Evolutionary conservation across 1,140 invertebrate genomes (phyloP).

Genomic region (Sitophilus oryzae): DNA sequence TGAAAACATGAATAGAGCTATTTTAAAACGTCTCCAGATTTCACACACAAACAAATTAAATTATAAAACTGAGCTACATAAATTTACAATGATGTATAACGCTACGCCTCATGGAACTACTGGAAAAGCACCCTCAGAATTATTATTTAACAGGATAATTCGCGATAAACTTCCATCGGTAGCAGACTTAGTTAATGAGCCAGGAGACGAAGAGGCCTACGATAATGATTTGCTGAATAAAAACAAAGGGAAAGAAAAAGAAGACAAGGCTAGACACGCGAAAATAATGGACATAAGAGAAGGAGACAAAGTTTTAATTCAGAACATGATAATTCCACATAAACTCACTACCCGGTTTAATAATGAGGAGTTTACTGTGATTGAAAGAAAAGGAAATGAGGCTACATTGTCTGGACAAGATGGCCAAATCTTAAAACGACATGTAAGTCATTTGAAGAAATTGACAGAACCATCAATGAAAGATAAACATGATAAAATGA

Average conservation of each 20-base stretch:
- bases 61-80: slow-evolving; percentile 27
- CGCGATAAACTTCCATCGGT: too few relatives aligned
- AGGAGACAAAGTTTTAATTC: slow-evolving; percentile 29
- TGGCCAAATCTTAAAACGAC: slow-evolving; percentile 1
- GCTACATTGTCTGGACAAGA: neutral
- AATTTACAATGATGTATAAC: slow-evolving; percentile 39
- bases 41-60: slow-evolving; percentile 13
- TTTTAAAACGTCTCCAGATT: slow-evolving; percentile 32
- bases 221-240: slow-evolving; percentile 27
- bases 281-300: slow-evolving; percentile 9
- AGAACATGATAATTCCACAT: slow-evolving; percentile 15
- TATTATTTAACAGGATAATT: too few relatives aligned
- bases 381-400: slow-evolving; percentile 9
- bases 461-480: too few relatives aligned
- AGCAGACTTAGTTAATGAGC: slow-evolving; percentile 6
- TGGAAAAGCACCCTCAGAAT: too few relatives aligned
- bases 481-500: too few relatives aligned
- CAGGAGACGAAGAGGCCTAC: slow-evolving; percentile 20
- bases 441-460: slow-evolving; percentile 6
- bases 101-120: slow-evolving; percentile 37
- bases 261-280: slow-evolving; percentile 20
- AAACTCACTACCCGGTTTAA: slow-evolving; percentile 19
- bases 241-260: too few relatives aligned
- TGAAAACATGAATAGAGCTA: slow-evolving; percentile 34
- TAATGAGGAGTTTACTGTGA: slow-evolving; percentile 4